Evolutionary conservation across 2,888 invertebrate species (phyloP).

Genomic region (Isoperla grammatica): DNA sequence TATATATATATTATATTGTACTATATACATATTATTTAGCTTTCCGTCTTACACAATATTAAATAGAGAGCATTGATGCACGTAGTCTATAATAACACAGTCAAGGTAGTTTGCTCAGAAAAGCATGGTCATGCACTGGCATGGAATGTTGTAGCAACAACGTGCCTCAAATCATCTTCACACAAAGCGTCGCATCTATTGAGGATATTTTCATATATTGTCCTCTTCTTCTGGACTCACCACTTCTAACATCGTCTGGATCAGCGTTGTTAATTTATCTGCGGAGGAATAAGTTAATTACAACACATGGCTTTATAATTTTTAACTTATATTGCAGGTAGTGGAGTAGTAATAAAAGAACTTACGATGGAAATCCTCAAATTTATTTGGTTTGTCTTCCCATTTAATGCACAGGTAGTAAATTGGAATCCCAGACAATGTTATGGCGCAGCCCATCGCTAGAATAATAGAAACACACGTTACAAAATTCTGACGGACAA

Average conservation of each 20-base stretch:
- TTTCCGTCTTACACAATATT: too few species aligned
- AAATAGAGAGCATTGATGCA: too few species aligned
- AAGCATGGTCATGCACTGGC: neutral
- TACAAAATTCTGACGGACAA: too few species aligned
- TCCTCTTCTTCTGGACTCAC: slow-evolving; percentile 22
- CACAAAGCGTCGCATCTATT: too few species aligned
- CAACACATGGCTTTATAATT: neutral
- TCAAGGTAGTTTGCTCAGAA: neutral
- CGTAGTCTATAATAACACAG: too few species aligned
- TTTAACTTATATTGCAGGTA: too few species aligned
- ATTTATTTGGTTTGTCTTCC: slow-evolving; percentile 23
- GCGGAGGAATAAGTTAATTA: slow-evolving; percentile 3
- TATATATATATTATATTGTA: too few species aligned
- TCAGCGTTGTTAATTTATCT: slow-evolving; percentile 24
- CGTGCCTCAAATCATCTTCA: too few species aligned
- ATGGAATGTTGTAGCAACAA: too few species aligned
- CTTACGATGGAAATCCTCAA: slow-evolving; percentile 22
- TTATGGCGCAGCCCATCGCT: slow-evolving; percentile 65
- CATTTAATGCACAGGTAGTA: slow-evolving; percentile 39
- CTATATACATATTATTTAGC: too few species aligned
- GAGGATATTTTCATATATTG: neutral
- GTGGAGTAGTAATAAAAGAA: neutral
- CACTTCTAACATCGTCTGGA: slow-evolving; percentile 24
- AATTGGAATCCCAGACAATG: slow-evolving; percentile 60
- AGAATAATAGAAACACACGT: slow-evolving; percentile 34